Base-by-base conservation (phyloP, 2,113 vertebrate species). In the Nannospalax galili region DNA sequence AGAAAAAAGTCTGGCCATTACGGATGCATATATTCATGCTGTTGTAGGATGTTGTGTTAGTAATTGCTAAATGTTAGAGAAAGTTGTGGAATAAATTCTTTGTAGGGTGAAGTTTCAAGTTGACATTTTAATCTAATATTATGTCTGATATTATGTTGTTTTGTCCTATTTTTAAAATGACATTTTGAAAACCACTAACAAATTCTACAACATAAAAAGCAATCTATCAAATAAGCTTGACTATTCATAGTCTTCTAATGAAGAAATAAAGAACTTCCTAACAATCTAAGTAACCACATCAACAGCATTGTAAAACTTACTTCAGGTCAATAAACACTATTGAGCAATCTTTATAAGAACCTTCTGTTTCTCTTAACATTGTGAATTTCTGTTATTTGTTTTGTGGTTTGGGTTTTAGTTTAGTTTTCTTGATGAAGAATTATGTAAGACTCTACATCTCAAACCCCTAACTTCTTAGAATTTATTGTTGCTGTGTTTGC, bases 31-130 rank as follows among this genome's bases (percentile, higher is more conserved):
- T 0, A 15, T 48, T 37, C 72, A 3, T 56, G 64, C 32, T 88
- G 1, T 70, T 81, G 16, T 82, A 79, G 8, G 42, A 67, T 24
- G 28, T 16, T 82, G 19, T 65, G 32, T 0, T 88, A 65, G 48
- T 42, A 84, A 62, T 0, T 78, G 32, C 35, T 58, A 60, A 79
- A 79, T 32, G 15, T 72, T 12, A 64, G 26, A 42, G 14, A 56
- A 56, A 37, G 22, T 15, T 56, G 15, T 17, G 20, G 19, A 14
- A 70, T 80, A 24, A 62, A 4, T 80, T 7, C 35, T 75, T 81
- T 88, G 28, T 15, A 92, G 62, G 77, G 22, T 62, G 65, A 91
- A 52, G 52, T 85, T 93, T 42, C 64, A 95, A 74, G 72, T 28
- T 85, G 26, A 74, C 5, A 69, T 86, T 92, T 64, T n/a, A 87